Conservation (phyloP, 1,140 invertebrate genomes). For the Hesperophylax magnus region DNA sequence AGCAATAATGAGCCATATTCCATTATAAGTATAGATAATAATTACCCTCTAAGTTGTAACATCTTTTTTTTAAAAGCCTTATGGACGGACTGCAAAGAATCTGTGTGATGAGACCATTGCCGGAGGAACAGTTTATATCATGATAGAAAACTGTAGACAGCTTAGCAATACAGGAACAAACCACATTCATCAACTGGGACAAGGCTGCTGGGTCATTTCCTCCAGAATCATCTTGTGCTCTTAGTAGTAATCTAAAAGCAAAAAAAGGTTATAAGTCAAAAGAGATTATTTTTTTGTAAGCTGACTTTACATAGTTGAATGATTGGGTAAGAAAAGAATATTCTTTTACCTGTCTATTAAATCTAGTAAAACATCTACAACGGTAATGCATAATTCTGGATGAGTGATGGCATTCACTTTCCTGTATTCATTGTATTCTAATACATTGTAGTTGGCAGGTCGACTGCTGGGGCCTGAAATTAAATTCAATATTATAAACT, state of each 20-base stretch:
- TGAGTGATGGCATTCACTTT: slow-evolving; percentile 65
- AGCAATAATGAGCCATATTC: background rate
- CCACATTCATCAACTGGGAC: slow-evolving; percentile 33
- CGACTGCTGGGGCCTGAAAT: slow-evolving; percentile 22
- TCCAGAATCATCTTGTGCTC: slow-evolving; percentile 11
- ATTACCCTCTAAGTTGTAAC: slow-evolving; percentile 44
- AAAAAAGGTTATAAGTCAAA: too few species aligned
- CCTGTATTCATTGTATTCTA: slow-evolving; percentile 60
- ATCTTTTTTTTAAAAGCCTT: slow-evolving; percentile 41
- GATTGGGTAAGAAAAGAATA: too few species aligned
- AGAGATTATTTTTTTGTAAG: too few species aligned
- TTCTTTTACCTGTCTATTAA: slow-evolving; percentile 70
- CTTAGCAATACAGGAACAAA: slow-evolving; percentile 40
- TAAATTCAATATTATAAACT: background rate
- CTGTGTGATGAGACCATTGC: slow-evolving; percentile 42
- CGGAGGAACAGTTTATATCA: slow-evolving; percentile 42
- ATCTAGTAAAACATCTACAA: slow-evolving; percentile 74
- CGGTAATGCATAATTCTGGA: slow-evolving; percentile 74
- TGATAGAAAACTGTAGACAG: slow-evolving; percentile 38
- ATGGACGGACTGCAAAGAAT: slow-evolving; percentile 43
- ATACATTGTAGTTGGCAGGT: background rate
- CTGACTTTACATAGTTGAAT: too few species aligned
- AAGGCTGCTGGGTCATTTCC: background rate
- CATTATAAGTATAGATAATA: background rate
- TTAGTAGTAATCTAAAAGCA: slow-evolving; percentile 34